phyloP scores from a whole-genome alignment of 2,888 invertebrate species.

The Papilio protenor region DNA sequence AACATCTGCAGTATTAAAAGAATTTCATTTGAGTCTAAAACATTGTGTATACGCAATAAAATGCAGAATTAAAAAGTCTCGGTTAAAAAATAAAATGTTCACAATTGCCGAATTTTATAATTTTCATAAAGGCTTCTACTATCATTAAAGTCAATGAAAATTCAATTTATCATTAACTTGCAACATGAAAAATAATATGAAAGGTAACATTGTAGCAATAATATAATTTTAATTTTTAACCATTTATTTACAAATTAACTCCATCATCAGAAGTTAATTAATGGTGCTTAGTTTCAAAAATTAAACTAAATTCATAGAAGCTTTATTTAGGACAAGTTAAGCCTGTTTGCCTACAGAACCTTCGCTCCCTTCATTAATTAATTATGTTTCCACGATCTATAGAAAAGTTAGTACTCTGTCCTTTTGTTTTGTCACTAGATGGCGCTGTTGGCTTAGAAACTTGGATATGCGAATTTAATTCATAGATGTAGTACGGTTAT shows the following conservation, averaged over 20 bases:
- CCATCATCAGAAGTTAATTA: slow-evolving; percentile 9
- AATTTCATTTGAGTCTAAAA: slow-evolving; percentile 1
- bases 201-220: too few species aligned
- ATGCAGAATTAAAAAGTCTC: background rate
- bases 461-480: background rate
- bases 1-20: background rate
- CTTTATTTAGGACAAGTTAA: slow-evolving; percentile 15
- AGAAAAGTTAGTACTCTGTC: background rate
- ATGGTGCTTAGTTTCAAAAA: slow-evolving; percentile 21
- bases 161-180: too few species aligned
- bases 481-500: background rate
- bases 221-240: too few species aligned
- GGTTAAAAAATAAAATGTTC: background rate
- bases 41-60: background rate
- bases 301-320: background rate
- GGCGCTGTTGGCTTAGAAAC: background rate
- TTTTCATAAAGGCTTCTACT: too few species aligned
- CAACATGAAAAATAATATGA: too few species aligned
- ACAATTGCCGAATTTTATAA: background rate
- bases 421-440: background rate
- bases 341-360: background rate
- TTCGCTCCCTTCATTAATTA: background rate
- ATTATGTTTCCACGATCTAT: background rate
- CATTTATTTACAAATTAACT: background rate
- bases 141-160: too few species aligned